Conservation (phyloP, 2,888 invertebrate genomes). For the Choristoneura rosaceana region DNA sequence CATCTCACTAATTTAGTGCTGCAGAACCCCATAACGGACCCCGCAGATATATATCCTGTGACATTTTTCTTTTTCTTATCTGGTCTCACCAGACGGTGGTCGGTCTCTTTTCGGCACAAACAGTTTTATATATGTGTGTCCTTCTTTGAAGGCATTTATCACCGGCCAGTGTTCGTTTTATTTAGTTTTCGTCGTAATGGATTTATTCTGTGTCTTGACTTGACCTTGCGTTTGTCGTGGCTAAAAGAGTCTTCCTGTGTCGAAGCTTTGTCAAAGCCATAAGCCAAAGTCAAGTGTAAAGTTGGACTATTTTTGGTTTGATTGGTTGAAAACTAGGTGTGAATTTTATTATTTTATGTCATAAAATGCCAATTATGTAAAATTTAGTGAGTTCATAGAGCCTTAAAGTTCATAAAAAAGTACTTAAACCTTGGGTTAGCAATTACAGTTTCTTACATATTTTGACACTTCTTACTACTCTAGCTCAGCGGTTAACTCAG, state of each 20-base stretch:
- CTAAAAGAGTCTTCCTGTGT: conserved; percentile 29
- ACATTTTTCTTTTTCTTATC: conserved; percentile 84
- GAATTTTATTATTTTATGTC: neutral
- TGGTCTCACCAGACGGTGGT: conserved; percentile 70
- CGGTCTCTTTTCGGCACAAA: conserved; percentile 53
- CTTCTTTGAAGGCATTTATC: conserved; percentile 66
- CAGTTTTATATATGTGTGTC: conserved; percentile 49
- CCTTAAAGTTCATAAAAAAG: too few species aligned
- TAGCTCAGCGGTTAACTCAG: too few species aligned
- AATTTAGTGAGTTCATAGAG: too few species aligned
- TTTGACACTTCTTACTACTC: too few species aligned
- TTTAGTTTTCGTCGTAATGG: conserved; percentile 81
- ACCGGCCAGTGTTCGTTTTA: conserved; percentile 73
- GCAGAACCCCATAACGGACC: conserved; percentile 77
- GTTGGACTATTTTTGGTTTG: neutral
- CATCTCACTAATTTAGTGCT: conserved; percentile 83
- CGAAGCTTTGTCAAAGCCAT: neutral
- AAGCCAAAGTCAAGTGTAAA: neutral
- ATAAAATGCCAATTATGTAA: too few species aligned
- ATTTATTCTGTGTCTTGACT: conserved; percentile 79
- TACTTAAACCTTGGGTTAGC: too few species aligned
- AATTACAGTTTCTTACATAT: too few species aligned
- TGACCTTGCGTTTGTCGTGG: conserved; percentile 71
- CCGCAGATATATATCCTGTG: conserved; percentile 78
- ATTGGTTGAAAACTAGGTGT: neutral